phyloP scores from a whole-genome alignment of 2,113 vertebrate genomes.

The Pseudopodoces humilis region DNA sequence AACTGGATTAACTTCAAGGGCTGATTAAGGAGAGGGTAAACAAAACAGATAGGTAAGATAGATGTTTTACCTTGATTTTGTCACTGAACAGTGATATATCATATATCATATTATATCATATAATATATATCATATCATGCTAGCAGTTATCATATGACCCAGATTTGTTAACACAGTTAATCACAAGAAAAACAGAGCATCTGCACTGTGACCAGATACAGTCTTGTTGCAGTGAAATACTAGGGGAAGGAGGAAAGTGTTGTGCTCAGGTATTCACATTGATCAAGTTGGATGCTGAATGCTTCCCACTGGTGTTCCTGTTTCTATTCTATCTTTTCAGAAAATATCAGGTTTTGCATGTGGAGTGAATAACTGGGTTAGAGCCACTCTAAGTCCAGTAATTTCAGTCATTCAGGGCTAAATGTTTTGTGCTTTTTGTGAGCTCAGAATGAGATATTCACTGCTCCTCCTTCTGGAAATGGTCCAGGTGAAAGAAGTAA shows the following conservation, averaged over 20 bases:
- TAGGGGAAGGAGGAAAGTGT: background rate
- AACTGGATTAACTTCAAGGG: background rate
- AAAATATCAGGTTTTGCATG: background rate
- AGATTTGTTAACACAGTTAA: background rate
- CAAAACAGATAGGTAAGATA: background rate
- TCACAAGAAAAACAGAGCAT: background rate
- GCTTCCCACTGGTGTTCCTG: background rate
- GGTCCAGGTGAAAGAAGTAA: background rate
- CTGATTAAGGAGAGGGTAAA: background rate
- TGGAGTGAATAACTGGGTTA: background rate
- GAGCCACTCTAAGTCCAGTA: background rate
- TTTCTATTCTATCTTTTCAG: background rate
- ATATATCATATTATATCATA: background rate
- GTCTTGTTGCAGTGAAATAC: background rate
- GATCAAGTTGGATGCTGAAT: background rate
- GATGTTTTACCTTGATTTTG: background rate
- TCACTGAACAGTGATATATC: background rate
- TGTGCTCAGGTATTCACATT: background rate
- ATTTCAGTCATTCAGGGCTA: background rate
- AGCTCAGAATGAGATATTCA: background rate
- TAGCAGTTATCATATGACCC: background rate
- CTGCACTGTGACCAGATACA: background rate
- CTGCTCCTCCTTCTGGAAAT: background rate
- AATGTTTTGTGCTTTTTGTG: background rate
- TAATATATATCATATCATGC: background rate